Evolutionary conservation across 2,888 invertebrate genomes (phyloP).

Genomic region (Trichopria drosophilae): DNA sequence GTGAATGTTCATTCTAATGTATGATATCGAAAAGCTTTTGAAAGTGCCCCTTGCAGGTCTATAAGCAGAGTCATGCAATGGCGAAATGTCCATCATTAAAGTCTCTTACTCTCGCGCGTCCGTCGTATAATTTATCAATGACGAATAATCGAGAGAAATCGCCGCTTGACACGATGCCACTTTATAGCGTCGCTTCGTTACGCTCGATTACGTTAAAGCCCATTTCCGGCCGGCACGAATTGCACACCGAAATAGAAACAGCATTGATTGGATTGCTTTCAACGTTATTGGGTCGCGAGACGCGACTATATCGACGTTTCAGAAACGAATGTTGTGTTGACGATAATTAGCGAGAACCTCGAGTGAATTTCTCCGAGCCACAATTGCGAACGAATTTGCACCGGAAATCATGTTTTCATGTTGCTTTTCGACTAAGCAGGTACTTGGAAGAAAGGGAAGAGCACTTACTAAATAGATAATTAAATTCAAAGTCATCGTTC

Average conservation of each 20-base stretch:
- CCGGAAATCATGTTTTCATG: not conserved
- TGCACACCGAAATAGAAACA: not conserved
- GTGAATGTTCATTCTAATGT: too few relatives aligned
- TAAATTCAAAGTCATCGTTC: conserved; percentile 17
- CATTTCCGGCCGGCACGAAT: conserved; percentile 2
- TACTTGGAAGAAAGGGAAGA: too few relatives aligned
- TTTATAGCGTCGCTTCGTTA: conserved; percentile 33
- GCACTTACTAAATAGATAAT: conserved; percentile 12
- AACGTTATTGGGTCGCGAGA: conserved; percentile 29
- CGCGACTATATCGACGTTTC: conserved; percentile 27
- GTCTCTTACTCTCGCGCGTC: not conserved
- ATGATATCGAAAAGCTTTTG: too few relatives aligned
- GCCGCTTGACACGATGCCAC: conserved; percentile 30
- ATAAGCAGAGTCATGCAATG: not conserved
- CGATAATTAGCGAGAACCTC: too few relatives aligned
- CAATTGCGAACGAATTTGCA: not conserved
- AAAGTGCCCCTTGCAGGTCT: too few relatives aligned
- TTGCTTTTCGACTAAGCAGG: too few relatives aligned
- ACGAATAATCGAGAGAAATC: conserved; percentile 34
- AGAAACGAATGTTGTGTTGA: too few relatives aligned
- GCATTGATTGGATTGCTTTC: too few relatives aligned
- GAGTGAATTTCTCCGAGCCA: not conserved
- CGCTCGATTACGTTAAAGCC: conserved; percentile 26
- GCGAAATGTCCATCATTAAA: not conserved
- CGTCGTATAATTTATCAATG: conserved; percentile 29